Conservation (phyloP, 1,140 invertebrate species). For the Saxidomus purpurata region DNA sequence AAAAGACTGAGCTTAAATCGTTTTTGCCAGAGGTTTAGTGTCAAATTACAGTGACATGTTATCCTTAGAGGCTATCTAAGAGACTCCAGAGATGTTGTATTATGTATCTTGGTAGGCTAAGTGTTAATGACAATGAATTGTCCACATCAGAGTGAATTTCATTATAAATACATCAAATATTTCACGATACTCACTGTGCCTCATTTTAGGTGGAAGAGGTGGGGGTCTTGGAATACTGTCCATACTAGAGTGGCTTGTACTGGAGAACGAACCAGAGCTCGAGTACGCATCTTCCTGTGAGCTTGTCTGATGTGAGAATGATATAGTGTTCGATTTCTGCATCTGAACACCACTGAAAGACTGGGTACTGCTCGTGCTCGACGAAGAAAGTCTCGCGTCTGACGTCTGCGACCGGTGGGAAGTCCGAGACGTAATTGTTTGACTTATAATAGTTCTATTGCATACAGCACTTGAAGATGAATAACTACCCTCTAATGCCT, state of each 20-base stretch:
- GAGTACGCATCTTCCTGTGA: slow-evolving; percentile 83
- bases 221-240: slow-evolving; percentile 89
- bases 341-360: slow-evolving; percentile 73
- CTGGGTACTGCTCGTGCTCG: slow-evolving; percentile 76
- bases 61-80: no score
- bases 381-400: slow-evolving; percentile 76
- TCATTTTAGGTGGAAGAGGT: slow-evolving; percentile 96
- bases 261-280: slow-evolving; percentile 83
- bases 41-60: no score
- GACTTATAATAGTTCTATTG: slow-evolving; percentile 84
- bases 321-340: slow-evolving; percentile 71
- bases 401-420: slow-evolving; percentile 55
- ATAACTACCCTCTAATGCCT: slow-evolving; percentile 27
- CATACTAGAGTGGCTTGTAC: slow-evolving; percentile 81
- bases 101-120: no score
- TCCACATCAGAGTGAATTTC: no score
- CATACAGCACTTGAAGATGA: slow-evolving; percentile 66
- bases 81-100: no score
- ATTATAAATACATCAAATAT: no score
- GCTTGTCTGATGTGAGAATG: slow-evolving; percentile 72
- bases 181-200: slow-evolving; percentile 96
- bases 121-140: no score
- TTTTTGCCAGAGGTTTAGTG: no score
- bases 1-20: no score
- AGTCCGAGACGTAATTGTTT: slow-evolving; percentile 63